These are phyloP conservation scores for Mastigias papua DNA, from an alignment of 30 jellyfish, hydroid and myxozoan species.

Conservation along the genomic window DNA sequence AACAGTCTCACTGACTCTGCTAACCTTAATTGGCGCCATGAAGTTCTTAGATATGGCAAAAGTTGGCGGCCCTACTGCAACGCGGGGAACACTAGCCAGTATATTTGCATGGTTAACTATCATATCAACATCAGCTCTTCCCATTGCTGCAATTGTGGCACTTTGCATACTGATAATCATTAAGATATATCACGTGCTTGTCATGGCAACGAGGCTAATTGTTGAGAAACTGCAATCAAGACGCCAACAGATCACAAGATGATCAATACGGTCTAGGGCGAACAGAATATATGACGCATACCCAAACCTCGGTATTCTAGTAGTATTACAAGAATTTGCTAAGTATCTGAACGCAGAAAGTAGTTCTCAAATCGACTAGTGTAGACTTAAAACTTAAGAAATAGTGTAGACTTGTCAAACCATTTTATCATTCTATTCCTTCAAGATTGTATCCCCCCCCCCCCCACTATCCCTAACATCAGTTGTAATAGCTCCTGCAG, in stretches of 20 bases:
- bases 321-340: too few species aligned
- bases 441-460: too few species aligned
- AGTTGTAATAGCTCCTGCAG: too few species aligned
- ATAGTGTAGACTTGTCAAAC: too few species aligned
- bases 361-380: too few species aligned
- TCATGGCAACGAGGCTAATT: not conserved
- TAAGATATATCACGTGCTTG: not conserved
- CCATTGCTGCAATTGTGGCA: not conserved
- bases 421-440: too few species aligned
- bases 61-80: not conserved
- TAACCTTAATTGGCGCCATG: constrained; percentile 17
- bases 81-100: not conserved
- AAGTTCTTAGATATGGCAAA: not conserved
- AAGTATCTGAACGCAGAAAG: too few species aligned
- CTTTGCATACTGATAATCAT: not conserved
- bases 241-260: not conserved
- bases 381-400: too few species aligned
- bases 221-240: not conserved
- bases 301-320: too few species aligned
- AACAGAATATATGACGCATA: too few species aligned
- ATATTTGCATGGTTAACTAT: constrained; percentile 25
- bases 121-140: not conserved
- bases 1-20: constrained; percentile 16
- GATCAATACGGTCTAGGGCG: not conserved
- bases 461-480: too few species aligned